Evolutionary conservation across 2,888 invertebrate species (phyloP).

Genomic region (Caenorhabditis panamensis): DNA sequence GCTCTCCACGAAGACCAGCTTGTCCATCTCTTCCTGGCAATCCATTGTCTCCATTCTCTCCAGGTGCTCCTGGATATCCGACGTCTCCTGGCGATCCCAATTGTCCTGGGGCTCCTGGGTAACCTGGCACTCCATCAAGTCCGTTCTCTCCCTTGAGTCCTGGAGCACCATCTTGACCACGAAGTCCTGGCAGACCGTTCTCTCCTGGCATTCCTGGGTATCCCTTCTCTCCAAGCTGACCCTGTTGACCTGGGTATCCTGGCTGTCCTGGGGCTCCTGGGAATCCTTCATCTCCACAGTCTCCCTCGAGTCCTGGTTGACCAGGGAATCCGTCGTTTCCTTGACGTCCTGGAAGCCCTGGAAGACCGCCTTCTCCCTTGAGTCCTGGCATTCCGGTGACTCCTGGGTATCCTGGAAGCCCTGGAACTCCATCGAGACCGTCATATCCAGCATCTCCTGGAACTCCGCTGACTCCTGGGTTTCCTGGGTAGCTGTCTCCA

Average conservation of each 20-base stretch:
- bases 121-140: conserved; percentile 74
- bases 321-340: conserved; percentile 72
- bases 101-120: conserved; percentile 74
- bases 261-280: conserved; percentile 70
- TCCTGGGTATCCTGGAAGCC: conserved; percentile 76
- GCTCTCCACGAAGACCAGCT: conserved; percentile 76
- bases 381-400: conserved; percentile 70
- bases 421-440: conserved; percentile 74
- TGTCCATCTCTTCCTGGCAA: conserved; percentile 72
- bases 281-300: conserved; percentile 74
- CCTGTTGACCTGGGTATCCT: conserved; percentile 72
- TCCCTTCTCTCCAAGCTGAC: conserved; percentile 76
- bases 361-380: conserved; percentile 72
- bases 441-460: conserved; percentile 74
- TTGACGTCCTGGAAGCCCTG: conserved; percentile 68
- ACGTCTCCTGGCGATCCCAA: conserved; percentile 65
- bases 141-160: conserved; percentile 78
- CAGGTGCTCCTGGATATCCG: conserved; percentile 69
- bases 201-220: conserved; percentile 73
- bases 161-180: conserved; percentile 69
- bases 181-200: conserved; percentile 68
- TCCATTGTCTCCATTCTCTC: conserved; percentile 76
- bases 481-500: conserved; percentile 73
- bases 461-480: conserved; percentile 69
- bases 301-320: conserved; percentile 73